Conservation (phyloP, 2,888 invertebrate genomes). For the Arctia plantaginis region DNA sequence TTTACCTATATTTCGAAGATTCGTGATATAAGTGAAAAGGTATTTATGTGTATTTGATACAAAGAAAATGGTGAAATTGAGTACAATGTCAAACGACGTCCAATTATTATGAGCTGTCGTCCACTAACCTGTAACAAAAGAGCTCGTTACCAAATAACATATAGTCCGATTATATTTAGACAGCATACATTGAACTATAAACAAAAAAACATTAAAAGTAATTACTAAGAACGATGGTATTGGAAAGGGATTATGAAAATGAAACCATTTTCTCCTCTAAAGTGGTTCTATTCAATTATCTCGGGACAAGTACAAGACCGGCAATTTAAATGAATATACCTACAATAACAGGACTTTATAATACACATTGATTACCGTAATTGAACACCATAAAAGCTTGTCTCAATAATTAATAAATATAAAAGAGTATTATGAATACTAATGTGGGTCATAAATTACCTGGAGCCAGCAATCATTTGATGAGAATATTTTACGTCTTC, state of each 20-base stretch:
- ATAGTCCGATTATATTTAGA: slow-evolving; percentile 29
- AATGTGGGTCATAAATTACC: slow-evolving; percentile 16
- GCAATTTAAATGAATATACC: slow-evolving; percentile 17
- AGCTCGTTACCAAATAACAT: slow-evolving; percentile 40
- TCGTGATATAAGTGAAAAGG: slow-evolving; percentile 25
- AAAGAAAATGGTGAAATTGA: slow-evolving; percentile 48
- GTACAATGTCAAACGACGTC: slow-evolving; percentile 27
- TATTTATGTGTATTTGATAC: slow-evolving; percentile 39
- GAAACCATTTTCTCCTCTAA: slow-evolving; percentile 1
- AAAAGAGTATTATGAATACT: slow-evolving; percentile 14
- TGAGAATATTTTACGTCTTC: slow-evolving; percentile 6
- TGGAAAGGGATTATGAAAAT: slow-evolving; percentile 2
- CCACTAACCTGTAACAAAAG: slow-evolving; percentile 32
- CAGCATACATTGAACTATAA: slow-evolving; percentile 31
- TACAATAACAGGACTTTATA: slow-evolving; percentile 10
- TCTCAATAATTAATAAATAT: slow-evolving; percentile 23
- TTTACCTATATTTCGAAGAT: slow-evolving; percentile 31
- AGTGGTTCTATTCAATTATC: slow-evolving; percentile 10
- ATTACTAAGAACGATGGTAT: background rate
- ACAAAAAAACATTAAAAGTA: slow-evolving; percentile 1
- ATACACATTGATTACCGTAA: slow-evolving; percentile 19
- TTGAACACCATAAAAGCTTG: slow-evolving; percentile 16
- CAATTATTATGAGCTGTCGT: slow-evolving; percentile 44
- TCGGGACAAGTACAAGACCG: slow-evolving; percentile 8
- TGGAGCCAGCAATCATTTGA: background rate